phyloP scores from a whole-genome alignment of 2,888 invertebrate genomes.

The Sialis fuliginosa region DNA sequence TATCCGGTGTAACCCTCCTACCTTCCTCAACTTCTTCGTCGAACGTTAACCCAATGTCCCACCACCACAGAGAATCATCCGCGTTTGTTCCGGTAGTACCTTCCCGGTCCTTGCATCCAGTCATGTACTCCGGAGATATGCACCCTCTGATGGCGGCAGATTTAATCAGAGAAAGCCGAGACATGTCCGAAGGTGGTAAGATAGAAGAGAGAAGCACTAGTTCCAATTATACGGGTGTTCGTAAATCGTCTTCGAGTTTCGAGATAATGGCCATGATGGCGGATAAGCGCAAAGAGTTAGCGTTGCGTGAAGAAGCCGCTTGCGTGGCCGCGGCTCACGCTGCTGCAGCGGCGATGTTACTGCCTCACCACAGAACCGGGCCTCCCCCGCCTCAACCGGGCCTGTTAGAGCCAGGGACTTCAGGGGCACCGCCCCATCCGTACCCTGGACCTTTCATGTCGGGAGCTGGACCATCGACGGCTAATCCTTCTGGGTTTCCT shows the following conservation, averaged over 20 bases:
- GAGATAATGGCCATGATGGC: conserved; percentile 84
- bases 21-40: conserved; percentile 9
- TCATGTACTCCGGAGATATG: conserved; percentile 51
- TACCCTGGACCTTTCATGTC: conserved; percentile 40
- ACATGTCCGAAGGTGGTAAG: conserved; percentile 10
- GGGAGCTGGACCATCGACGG: conserved; percentile 45
- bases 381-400: conserved; percentile 41
- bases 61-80: conserved; percentile 58
- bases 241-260: conserved; percentile 34
- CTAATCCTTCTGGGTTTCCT: conserved; percentile 37
- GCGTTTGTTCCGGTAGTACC: conserved; percentile 82
- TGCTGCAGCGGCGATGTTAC: conserved; percentile 38
- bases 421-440: conserved; percentile 19
- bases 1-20: conserved; percentile 17
- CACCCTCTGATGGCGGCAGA: conserved; percentile 47
- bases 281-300: conserved; percentile 70
- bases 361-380: conserved; percentile 36
- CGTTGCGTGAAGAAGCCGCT: conserved; percentile 51
- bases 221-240: conserved; percentile 9
- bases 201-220: conserved; percentile 1
- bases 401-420: conserved; percentile 38
- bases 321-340: conserved; percentile 24
- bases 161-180: conserved; percentile 32
- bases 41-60: conserved; percentile 15
- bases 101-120: conserved; percentile 52